These are phyloP conservation scores for Amyelois transitella DNA, from an alignment of 1,140 invertebrate species.

Conservation along the genomic window DNA sequence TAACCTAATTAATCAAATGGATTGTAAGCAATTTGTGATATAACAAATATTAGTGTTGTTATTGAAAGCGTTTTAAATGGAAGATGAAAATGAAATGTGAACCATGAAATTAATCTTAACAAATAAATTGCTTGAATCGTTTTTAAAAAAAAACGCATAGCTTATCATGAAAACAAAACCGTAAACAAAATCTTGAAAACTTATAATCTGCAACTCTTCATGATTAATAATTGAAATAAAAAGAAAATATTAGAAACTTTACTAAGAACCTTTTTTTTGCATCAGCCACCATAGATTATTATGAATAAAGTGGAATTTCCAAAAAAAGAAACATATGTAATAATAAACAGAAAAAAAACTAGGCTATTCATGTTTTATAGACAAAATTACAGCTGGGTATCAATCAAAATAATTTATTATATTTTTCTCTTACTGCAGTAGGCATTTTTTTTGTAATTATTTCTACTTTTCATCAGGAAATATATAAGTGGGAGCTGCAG, in stretches of 20 bases:
- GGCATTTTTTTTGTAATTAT: not conserved
- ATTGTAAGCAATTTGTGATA: not conserved
- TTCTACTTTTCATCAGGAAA: not conserved
- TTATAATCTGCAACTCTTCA: not conserved
- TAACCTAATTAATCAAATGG: not conserved
- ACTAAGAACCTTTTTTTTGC: no score
- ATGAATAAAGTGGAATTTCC: no score
- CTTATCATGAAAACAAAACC: not conserved
- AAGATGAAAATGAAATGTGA: not conserved
- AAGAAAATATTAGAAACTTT: no score
- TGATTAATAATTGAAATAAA: no score
- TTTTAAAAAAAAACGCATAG: not conserved
- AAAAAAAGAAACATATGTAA: no score
- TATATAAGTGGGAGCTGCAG: not conserved
- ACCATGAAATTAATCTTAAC: not conserved
- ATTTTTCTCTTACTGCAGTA: not conserved
- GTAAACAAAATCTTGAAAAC: not conserved
- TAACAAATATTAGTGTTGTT: not conserved
- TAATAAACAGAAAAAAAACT: no score
- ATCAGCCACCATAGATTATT: no score
- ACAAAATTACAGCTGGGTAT: no score
- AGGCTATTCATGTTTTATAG: no score
- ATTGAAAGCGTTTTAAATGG: not conserved
- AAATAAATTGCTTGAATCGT: not conserved
- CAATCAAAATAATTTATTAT: no score